Evolutionary conservation across 2,888 invertebrate genomes (phyloP), one percentile per base, ranked within the genome.

Genomic region (Stictocephala bisonia): DNA sequence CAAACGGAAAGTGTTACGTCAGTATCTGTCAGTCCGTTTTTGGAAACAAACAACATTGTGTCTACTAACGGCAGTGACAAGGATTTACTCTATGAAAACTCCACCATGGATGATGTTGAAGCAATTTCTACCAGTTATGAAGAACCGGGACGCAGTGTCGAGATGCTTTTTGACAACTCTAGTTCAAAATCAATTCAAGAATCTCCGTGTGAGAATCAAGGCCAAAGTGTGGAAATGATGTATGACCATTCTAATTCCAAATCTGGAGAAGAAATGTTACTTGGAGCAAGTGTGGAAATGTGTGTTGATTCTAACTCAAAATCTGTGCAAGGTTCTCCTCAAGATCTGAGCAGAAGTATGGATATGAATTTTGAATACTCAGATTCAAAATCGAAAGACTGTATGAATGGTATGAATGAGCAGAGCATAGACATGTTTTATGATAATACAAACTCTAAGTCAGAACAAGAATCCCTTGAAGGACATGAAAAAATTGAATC

Each of bases 401-500:
- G 26, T 13, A 15, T 64, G 11, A 51, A 68, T 13, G 70, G 56
- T 26, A 58, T 44, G 27, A 26, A 58, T 44, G 70, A 44, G 13
- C 44, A 15, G n/a, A 58, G 70, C 44, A 15, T 56, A 2, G 41
- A 56, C 26, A 41, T 71, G 69, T 58, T 71, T 27, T 56, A 31
- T 58, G 70, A 71, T 24, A 71, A 44, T 44, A 58, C 70, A 4
- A 41, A 58, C 48, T 71, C 70, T 13, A 56, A 58, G 58, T 58
- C 58, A 7, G 40, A 29, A 1, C 64, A 64, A 64, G 64, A 64
- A 44, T 44, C 41, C 26, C 44, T 64, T n/a, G 64, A 64, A 44
- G 64, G 64, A 13, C 73, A 26, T 53, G 73, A 73, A 35, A 68
- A 60, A 70, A 69, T 72, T n/a, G 74, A 72, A 20, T 77, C 74